Percentiles rank a stretch among this genome's conserved stretches.
Conservation (phyloP, 2,888 invertebrate species). For the Dysmachus trigonus region DNA sequence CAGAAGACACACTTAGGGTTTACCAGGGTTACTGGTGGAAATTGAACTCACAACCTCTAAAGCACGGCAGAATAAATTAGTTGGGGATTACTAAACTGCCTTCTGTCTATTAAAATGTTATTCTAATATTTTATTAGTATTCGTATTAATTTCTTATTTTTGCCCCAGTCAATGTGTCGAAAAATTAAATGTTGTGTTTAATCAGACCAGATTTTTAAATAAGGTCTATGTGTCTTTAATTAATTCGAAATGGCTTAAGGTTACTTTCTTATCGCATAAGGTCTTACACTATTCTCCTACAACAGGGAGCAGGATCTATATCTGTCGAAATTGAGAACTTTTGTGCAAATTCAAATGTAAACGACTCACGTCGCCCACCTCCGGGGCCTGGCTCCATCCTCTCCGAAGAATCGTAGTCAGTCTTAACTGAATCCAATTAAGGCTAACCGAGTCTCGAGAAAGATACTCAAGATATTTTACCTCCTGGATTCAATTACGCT, state of each 20-base stretch:
- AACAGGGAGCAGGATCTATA: too few relatives aligned
- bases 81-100: too few relatives aligned
- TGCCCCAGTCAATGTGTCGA: too few relatives aligned
- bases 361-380: not conserved
- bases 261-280: not conserved
- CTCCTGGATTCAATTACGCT: conserved; percentile 25
- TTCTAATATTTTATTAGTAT: not conserved
- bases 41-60: too few relatives aligned
- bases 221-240: not conserved
- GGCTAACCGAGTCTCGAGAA: conserved; percentile 20
- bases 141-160: too few relatives aligned
- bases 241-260: not conserved
- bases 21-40: too few relatives aligned
- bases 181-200: too few relatives aligned
- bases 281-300: not conserved
- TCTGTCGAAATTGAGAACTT: not conserved
- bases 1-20: too few relatives aligned
- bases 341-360: not conserved
- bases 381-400: not conserved
- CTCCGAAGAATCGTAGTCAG: not conserved
- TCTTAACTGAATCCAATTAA: conserved; percentile 36
- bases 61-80: too few relatives aligned
- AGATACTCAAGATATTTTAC: conserved; percentile 30
- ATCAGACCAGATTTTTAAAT: too few relatives aligned
- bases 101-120: too few relatives aligned